Base-by-base conservation (phyloP, 2,888 invertebrate genomes). In the Ophioninae sp. region DNA sequence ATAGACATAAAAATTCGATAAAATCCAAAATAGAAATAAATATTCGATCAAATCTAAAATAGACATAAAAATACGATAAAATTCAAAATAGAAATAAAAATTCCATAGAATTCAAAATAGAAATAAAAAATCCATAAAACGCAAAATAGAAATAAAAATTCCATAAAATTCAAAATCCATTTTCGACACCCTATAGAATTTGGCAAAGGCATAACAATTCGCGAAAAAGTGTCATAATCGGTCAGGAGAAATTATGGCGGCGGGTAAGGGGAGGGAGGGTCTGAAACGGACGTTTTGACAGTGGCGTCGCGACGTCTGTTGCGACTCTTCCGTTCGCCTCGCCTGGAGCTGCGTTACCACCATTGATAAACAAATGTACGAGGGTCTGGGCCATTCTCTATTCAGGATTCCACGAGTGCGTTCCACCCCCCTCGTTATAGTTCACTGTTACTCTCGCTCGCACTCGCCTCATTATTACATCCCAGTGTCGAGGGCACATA, bases 401-500 rank as follows among this genome's bases (percentile, higher is more conserved):
- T 64, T 20, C 64, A 74, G 44, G 23, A 63, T 65, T 75, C 69
- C 41, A 37, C 65, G 69, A 79, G 68, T 41, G 39, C 61, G 64
- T 83, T 77, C 77, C 77, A 58, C 65, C 77, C 64, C 65, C 73
- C 76, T 71, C 65, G 80, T 80, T 75, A 75, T 61, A 51, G 13
- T 51, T 79, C 72, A 73, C 68, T 82, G 71, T 82, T 63, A 79
- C 75, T 81, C 81, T 79, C 72, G 56, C 83, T 81, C 59, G 63
- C 64, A 78, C 22, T 20, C 59, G 22, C 9, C 51, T 51, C 84
- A 76, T 79, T 81, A 81, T 79, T 81, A 72, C 74, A 68, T 82
- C 75, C 78, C 74, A 78, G 74, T 78, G 81, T 81, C 74, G 75
- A 81, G 84, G 75, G 84, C 78, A 65, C 81, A 79, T 58, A 58